phyloP scores from a whole-genome alignment of 2,113 vertebrate genomes.

The Anser cygnoides region DNA sequence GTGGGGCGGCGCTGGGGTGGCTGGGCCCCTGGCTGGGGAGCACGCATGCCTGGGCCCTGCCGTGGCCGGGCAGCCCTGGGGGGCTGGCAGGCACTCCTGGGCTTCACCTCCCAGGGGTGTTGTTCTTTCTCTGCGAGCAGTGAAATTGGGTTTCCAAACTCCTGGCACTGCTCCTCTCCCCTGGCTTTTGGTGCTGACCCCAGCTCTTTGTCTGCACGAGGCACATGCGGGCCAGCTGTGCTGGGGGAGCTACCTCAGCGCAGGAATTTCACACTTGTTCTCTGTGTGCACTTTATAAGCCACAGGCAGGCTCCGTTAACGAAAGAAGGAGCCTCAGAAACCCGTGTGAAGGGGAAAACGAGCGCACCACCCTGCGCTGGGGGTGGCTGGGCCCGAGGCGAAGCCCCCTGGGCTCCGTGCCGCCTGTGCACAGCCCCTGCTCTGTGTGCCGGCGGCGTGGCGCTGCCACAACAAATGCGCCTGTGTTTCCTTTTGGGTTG shows the following conservation, averaged over 20 bases:
- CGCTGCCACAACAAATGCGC: not conserved
- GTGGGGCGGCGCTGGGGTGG: not conserved
- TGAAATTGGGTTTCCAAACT: not conserved
- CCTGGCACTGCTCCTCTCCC: not conserved
- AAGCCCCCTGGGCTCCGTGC: not conserved
- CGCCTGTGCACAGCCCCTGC: not conserved
- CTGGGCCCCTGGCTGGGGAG: constrained; percentile 9
- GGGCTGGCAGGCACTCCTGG: not conserved
- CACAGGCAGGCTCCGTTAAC: not conserved
- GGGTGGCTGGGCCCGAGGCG: not conserved
- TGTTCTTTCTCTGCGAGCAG: not conserved
- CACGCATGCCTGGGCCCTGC: not conserved
- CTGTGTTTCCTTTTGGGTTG: not conserved
- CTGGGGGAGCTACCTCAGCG: not conserved
- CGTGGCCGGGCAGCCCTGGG: not conserved
- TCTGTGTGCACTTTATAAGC: not conserved
- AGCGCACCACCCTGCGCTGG: not conserved
- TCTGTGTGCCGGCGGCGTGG: not conserved
- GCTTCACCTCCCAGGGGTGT: not conserved
- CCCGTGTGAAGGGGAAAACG: not conserved
- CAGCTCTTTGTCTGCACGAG: not conserved
- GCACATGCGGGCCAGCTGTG: not conserved
- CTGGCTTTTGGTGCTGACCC: not conserved
- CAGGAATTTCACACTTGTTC: not conserved
- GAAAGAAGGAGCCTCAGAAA: constrained; percentile 36